Evolutionary conservation across 2,113 vertebrate genomes (phyloP).

Genomic region (Eptesicus fuscus): DNA sequence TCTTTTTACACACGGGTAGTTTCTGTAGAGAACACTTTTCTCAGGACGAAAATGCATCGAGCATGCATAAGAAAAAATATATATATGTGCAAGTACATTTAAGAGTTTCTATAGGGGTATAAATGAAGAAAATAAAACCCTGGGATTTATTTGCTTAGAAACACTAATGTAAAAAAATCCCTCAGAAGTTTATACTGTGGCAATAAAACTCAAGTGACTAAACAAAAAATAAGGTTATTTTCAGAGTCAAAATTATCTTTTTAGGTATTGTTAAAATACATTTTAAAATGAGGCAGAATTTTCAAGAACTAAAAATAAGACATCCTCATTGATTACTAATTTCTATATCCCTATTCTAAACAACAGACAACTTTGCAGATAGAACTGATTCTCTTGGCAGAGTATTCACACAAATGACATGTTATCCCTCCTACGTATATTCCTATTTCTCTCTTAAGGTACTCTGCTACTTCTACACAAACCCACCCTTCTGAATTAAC

Average conservation of each 20-base stretch:
- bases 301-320: constrained; percentile 64
- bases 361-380: constrained; percentile 48
- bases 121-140: constrained; percentile 80
- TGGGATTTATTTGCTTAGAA: constrained; percentile 76
- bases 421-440: constrained; percentile 55
- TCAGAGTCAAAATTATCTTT: constrained; percentile 67
- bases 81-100: constrained; percentile 83
- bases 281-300: constrained; percentile 70
- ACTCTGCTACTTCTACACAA: constrained; percentile 37
- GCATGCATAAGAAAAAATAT: constrained; percentile 85
- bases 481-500: constrained; percentile 35
- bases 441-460: constrained; percentile 40
- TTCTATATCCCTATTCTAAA: constrained; percentile 43
- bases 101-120: constrained; percentile 76
- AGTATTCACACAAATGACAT: constrained; percentile 47
- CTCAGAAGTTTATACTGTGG: constrained; percentile 75
- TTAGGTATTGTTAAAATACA: constrained; percentile 62
- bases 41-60: constrained; percentile 90
- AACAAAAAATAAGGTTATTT: constrained; percentile 71
- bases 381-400: constrained; percentile 39
- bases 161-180: constrained; percentile 63
- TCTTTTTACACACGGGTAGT: constrained; percentile 92
- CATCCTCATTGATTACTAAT: constrained; percentile 65
- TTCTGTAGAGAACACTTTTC: constrained; percentile 92
- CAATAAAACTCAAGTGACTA: constrained; percentile 76